phyloP scores from a whole-genome alignment of 1,140 invertebrate genomes.

The Trichonephila clavata region DNA sequence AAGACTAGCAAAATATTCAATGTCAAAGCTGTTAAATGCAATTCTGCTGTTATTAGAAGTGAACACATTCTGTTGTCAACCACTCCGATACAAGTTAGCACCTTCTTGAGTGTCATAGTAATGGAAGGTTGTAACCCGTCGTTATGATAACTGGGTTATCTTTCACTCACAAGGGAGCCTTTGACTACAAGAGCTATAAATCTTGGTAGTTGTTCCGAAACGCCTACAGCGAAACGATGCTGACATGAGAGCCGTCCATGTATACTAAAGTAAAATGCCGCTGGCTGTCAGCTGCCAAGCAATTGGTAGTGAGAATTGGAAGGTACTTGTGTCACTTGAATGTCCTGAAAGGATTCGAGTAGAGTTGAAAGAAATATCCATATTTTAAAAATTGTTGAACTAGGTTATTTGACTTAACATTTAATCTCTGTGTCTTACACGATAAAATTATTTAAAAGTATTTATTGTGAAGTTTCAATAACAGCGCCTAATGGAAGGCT shows the following conservation, averaged over 20 bases:
- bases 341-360: background rate
- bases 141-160: conserved; percentile 31
- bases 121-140: conserved; percentile 38
- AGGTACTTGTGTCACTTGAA: background rate
- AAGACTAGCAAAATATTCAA: background rate
- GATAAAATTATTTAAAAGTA: too few species aligned
- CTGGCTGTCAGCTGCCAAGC: background rate
- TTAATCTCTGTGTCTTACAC: too few species aligned
- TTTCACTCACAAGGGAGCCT: background rate
- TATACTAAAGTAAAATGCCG: background rate
- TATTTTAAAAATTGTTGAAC: too few species aligned
- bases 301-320: background rate
- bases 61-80: background rate
- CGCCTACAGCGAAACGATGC: conserved; percentile 14
- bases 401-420: too few species aligned
- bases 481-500: too few species aligned
- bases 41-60: background rate
- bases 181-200: conserved; percentile 20
- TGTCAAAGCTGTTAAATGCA: background rate
- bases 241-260: background rate
- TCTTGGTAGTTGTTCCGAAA: background rate
- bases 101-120: conserved; percentile 32
- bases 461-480: too few species aligned
- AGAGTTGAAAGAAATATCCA: too few species aligned
- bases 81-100: conserved; percentile 21